Evolutionary conservation across 2,888 invertebrate species (phyloP), one percentile per base, ranked within the genome.

Genomic region (Ophion ellenae): DNA sequence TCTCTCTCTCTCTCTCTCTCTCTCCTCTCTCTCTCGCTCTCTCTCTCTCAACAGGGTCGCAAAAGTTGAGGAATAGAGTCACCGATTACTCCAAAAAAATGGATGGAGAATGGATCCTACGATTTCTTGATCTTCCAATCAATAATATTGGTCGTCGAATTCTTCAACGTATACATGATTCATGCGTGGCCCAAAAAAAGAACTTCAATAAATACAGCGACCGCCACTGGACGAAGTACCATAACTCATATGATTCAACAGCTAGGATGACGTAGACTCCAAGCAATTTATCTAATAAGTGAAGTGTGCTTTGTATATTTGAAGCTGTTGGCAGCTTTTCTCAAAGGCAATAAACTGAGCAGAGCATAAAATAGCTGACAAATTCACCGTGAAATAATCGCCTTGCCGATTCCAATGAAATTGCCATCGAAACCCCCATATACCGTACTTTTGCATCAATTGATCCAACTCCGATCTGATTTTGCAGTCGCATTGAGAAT

Each of bases 41-140:
- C 32, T 32, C n/a, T 77, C 9, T 45, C 36, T 40, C 17, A 2
- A 11, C 61, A 17, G 69, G 74, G 61, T 69, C 69, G 45, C 63
- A 7, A 69, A 83, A 83, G 64, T 83, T 79, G 64, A 14, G 69
- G 74, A 75, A 79, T 75, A 75, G 70, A 83, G 28, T 79, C 75
- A 57, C 57, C 57, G 71, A 76, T 76, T 66, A 47, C 66, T 17
- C 14, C 59, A 61, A 28, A 47, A 47, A 17, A 53, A 7, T 0
- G 6, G 57, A 57, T 57, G 57, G 57, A 2, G 10, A 57, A 14
- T 14, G 14, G n/a, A 17, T 57, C 57, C 14, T 14, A 17, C 6
- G 14, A 17, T 57, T 57, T 57, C 6, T 57, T 40, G 6, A 40
- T 40, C 40, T 40, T 40, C 40, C 40, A 9, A 40, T 40, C 9